These are phyloP conservation scores for Lucilia sericata DNA, from an alignment of 1,140 invertebrate species.

Conservation along the genomic window DNA sequence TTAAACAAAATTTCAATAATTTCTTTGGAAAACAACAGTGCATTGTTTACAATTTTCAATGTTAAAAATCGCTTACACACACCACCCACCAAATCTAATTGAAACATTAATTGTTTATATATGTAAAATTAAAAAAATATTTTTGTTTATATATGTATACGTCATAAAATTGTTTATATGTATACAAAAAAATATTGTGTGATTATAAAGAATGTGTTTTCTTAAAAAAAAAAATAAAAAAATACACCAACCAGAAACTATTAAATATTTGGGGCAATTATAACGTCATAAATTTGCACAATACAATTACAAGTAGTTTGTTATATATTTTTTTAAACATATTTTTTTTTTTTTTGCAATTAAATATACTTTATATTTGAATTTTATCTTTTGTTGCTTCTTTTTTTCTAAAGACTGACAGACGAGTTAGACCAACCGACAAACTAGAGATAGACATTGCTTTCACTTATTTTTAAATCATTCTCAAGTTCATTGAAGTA, in stretches of 20 bases:
- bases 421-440: not conserved
- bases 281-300: slow-evolving; percentile 26
- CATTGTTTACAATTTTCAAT: too few relatives aligned
- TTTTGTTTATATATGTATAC: not conserved
- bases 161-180: not conserved
- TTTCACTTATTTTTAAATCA: not conserved
- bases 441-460: not conserved
- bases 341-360: not conserved
- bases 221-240: too few relatives aligned
- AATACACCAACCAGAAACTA: not conserved
- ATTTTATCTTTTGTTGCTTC: not conserved
- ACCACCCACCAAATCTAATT: too few relatives aligned
- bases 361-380: not conserved
- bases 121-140: too few relatives aligned
- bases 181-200: not conserved
- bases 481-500: slow-evolving; percentile 24
- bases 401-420: not conserved
- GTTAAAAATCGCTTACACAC: too few relatives aligned
- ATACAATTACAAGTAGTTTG: not conserved
- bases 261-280: slow-evolving; percentile 37
- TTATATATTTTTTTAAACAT: too few relatives aligned
- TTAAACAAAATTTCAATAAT: too few relatives aligned
- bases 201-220: not conserved
- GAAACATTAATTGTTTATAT: too few relatives aligned
- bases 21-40: too few relatives aligned